Base-by-base conservation (phyloP, 2,113 vertebrate species). In the Pluvialis apricaria region DNA sequence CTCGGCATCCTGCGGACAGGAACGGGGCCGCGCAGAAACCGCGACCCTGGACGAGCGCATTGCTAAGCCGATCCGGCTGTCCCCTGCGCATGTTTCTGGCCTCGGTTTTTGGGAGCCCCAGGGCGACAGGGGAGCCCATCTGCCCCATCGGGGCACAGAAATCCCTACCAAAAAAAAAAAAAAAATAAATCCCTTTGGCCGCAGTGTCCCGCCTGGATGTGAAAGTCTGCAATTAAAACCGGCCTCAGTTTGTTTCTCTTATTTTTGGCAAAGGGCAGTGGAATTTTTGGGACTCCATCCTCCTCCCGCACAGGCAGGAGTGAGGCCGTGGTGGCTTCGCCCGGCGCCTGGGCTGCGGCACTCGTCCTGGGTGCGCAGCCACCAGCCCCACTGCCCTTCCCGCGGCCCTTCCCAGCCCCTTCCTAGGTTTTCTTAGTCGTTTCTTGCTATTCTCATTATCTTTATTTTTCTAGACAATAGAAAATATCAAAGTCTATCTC, bases 401-500 rank as follows among this genome's bases (percentile, higher is more conserved):
- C 2, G 0, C 7, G 3, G 25, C 71, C 34, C 58, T 72, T 25
- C 55, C 26, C 51, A 66, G 34, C 70, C 36, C 34, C 54, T 34
- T 61, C 8, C 1, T 12, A 3, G 19, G 4, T 34, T 86, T 86
- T 58, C 42, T 45, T 49, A 6, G 13, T 20, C 24, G 3, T 77
- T 94, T 68, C 51, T 91, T 72, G 14, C 61, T 54, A 0, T 82
- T 73, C 80, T 64, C 16, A 70, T 52, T 44, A 36, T 75, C 31
- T 75, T 65, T 42, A 2, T 51, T 42, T 96, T 85, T 57, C 26
- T 92, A 99, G 99, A 99, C 98, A 88, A 99, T 99, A 68, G 99
- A 99, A 98, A 99, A 99, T 97, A 99, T 99, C 96, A 99, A 99
- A 97, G 99, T 99, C 71, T 98, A 98, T 96, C 98, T 99, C 93